Evolutionary conservation across 2,888 invertebrate genomes (phyloP).

Genomic region (Drosophila eohydei): DNA sequence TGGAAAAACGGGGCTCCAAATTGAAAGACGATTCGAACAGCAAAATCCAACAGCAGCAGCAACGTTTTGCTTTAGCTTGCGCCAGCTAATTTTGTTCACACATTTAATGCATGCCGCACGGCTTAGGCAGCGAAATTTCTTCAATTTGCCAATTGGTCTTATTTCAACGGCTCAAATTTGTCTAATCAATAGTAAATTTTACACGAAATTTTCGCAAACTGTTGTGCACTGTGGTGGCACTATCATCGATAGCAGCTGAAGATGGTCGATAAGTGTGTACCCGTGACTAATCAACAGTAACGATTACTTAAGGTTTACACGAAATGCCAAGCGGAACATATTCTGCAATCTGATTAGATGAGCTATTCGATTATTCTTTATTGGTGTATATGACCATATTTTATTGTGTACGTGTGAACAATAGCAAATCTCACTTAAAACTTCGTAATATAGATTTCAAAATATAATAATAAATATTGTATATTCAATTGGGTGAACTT

Average conservation of each 20-base stretch:
- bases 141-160: slow-evolving; percentile 25
- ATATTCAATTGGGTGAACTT: background rate
- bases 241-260: slow-evolving; percentile 50
- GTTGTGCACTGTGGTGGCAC: slow-evolving; percentile 73
- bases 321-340: background rate
- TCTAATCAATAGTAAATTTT: slow-evolving; percentile 62
- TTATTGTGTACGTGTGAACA: background rate
- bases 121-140: slow-evolving; percentile 24
- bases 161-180: slow-evolving; percentile 36
- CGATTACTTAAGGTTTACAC: slow-evolving; percentile 9
- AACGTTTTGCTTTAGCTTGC: slow-evolving; percentile 36
- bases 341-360: background rate
- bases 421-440: background rate
- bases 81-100: slow-evolving; percentile 25
- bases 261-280: slow-evolving; percentile 32
- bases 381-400: background rate
- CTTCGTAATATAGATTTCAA: background rate
- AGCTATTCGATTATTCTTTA: background rate
- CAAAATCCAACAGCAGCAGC: slow-evolving; percentile 30
- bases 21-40: slow-evolving; percentile 39
- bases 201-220: slow-evolving; percentile 72
- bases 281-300: slow-evolving; percentile 14
- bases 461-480: background rate
- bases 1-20: slow-evolving; percentile 54
- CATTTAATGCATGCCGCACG: slow-evolving; percentile 47